Percentiles rank a stretch among this genome's conserved stretches.
These are phyloP conservation scores for Nerophis ophidion DNA, from an alignment of 2,113 vertebrate species.

Conservation along the genomic window DNA sequence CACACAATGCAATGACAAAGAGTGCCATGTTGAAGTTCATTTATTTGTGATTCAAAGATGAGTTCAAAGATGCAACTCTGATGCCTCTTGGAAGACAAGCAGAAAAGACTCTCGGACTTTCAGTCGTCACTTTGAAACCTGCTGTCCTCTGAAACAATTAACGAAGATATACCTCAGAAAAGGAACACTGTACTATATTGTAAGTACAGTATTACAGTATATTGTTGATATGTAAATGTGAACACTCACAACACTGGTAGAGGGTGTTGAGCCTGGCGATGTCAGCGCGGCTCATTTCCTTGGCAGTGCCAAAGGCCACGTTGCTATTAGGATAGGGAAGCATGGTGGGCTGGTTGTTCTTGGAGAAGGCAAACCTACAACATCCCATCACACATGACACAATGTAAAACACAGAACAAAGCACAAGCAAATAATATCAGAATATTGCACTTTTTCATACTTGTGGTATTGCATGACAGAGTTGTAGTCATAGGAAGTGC, in stretches of 20 bases:
- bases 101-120: too few species aligned
- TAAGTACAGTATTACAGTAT: background rate
- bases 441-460: conserved; percentile 17
- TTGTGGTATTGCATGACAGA: conserved; percentile 69
- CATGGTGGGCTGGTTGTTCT: conserved; percentile 53
- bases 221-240: background rate
- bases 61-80: background rate
- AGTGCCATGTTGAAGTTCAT: background rate
- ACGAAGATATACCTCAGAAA: background rate
- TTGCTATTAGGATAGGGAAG: conserved; percentile 44
- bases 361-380: conserved; percentile 52
- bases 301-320: conserved; percentile 43
- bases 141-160: conserved; percentile 14
- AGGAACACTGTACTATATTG: background rate
- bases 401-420: background rate
- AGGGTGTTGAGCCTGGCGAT: conserved; percentile 52
- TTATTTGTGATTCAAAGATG: conserved; percentile 3
- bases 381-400: background rate
- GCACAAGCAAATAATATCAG: background rate
- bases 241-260: conserved; percentile 54
- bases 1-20: background rate
- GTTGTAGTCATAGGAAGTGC: conserved; percentile 67
- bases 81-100: background rate
- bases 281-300: conserved; percentile 49
- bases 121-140: background rate